Evolutionary conservation across 2,888 invertebrate species (phyloP).

Genomic region (Pherbina coryleti): DNA sequence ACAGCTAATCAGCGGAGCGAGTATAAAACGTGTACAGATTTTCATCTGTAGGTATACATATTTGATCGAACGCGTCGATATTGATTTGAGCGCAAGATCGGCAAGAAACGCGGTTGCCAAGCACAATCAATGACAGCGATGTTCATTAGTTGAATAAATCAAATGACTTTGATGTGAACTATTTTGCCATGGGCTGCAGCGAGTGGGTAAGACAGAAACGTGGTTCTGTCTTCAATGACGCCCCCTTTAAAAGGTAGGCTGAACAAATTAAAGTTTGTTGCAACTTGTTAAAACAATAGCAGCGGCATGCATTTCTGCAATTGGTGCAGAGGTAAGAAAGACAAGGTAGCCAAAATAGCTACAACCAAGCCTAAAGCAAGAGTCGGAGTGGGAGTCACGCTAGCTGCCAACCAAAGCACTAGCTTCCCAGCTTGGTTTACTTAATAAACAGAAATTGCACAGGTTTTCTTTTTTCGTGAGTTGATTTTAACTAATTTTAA

Average conservation of each 20-base stretch:
- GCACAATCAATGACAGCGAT: too few relatives aligned
- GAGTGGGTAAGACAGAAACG: not conserved
- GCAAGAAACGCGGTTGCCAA: not conserved
- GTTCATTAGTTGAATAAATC: too few relatives aligned
- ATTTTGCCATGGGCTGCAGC: not conserved
- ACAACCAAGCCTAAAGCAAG: not conserved
- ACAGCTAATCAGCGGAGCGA: not conserved
- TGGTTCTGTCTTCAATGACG: not conserved
- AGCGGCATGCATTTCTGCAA: not conserved
- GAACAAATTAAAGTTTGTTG: constrained; percentile 31
- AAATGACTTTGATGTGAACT: not conserved
- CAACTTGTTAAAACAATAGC: constrained; percentile 1
- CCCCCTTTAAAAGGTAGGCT: constrained; percentile 25
- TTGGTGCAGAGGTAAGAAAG: not conserved
- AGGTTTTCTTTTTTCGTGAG: too few relatives aligned
- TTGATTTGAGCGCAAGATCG: constrained; percentile 8
- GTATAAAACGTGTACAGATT: not conserved
- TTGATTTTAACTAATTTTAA: not conserved
- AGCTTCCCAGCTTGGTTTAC: not conserved
- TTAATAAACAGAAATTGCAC: too few relatives aligned
- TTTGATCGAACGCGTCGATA: not conserved
- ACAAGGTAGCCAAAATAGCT: not conserved
- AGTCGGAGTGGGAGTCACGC: not conserved
- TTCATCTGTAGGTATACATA: not conserved
- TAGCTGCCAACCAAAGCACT: not conserved